These are phyloP conservation scores for Toxotes jaculatrix DNA, from an alignment of 2,113 vertebrate species.

Conservation along the genomic window DNA sequence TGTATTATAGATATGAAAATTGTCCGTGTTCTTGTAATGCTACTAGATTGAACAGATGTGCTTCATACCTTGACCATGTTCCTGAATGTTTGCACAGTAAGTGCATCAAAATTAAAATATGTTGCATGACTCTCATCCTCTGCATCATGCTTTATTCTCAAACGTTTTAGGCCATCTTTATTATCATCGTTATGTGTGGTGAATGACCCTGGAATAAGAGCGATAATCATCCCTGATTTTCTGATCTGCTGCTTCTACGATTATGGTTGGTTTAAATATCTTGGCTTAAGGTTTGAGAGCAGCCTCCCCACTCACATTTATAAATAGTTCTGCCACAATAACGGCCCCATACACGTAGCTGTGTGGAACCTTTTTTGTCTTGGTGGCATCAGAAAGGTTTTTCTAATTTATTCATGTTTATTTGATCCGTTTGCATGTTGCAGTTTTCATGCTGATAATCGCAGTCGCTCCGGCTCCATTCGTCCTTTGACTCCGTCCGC, in stretches of 20 bases:
- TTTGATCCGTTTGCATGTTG: neutral
- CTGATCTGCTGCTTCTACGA: too few relatives aligned
- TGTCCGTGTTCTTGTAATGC: too few relatives aligned
- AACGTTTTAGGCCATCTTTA: neutral
- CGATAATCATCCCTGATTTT: too few relatives aligned
- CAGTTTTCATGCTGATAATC: slow-evolving; percentile 8
- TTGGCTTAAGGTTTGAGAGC: neutral
- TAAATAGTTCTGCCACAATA: too few relatives aligned
- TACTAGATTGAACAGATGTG: too few relatives aligned
- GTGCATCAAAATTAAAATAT: too few relatives aligned
- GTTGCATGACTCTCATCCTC: too few relatives aligned
- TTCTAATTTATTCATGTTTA: neutral
- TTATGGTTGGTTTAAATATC: too few relatives aligned
- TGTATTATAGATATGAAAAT: neutral
- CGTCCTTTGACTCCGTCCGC: slow-evolving; percentile 38
- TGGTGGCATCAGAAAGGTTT: neutral
- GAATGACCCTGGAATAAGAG: too few relatives aligned
- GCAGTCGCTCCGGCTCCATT: slow-evolving; percentile 5
- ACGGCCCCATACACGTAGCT: neutral
- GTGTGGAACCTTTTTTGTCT: neutral
- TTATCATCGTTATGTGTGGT: too few relatives aligned
- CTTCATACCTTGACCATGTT: too few relatives aligned
- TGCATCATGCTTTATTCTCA: neutral
- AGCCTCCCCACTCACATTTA: neutral
- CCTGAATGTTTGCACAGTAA: too few relatives aligned